Base-by-base conservation (phyloP, 2,888 invertebrate species). In the Oegoconia quadripuncta region DNA sequence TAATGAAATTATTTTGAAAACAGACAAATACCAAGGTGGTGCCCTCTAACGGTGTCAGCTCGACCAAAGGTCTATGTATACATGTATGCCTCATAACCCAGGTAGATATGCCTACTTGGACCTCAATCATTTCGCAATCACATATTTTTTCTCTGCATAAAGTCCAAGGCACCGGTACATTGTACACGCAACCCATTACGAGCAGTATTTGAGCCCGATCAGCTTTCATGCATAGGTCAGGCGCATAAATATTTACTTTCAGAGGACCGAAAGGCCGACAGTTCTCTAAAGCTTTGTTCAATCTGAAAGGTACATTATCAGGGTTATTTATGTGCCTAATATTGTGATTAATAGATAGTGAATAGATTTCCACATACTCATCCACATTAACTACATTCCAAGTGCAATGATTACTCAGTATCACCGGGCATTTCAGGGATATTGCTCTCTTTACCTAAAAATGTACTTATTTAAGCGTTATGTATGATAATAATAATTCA, bases 371-470 rank as follows among this genome's bases (percentile, higher is more conserved):
- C 48, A 76, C 87, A 54, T 55, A 87, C 88, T 74, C 79, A 14
- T 77, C 66, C 0, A 87, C 64, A 42, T 87, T 86, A n/a, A 68
- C 55, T 20, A 86, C 74, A 48, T 81, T 84, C 87, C 87, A 86
- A 34, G 86, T 66, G 47, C 82, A 83, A 43, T 87, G 76, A 53
- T 87, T 81, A 48, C 83, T 86, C 37, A 87, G 59, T 47, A 82
- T 82, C 5, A 86, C 68, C 3, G 83, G 82, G 46, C 83, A 74
- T 59, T 70, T 74, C 0, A 74, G 69, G 6, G 80, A 77, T 48
- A 87, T 70, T 1, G 87, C 82, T 3, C 87, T 68, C 48, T 82
- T 80, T 5, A 88, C 62, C 88, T 88, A 57, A 29, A 72, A 67
- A 45, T 27, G 13, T 20, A n/a, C 11, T 22, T 22, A 4, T 37